A percentile compares a stretch with the other conserved stretches of the same genome.
phyloP scores from a whole-genome alignment of 1,140 invertebrate species.

The Drosophila kepulauana region DNA sequence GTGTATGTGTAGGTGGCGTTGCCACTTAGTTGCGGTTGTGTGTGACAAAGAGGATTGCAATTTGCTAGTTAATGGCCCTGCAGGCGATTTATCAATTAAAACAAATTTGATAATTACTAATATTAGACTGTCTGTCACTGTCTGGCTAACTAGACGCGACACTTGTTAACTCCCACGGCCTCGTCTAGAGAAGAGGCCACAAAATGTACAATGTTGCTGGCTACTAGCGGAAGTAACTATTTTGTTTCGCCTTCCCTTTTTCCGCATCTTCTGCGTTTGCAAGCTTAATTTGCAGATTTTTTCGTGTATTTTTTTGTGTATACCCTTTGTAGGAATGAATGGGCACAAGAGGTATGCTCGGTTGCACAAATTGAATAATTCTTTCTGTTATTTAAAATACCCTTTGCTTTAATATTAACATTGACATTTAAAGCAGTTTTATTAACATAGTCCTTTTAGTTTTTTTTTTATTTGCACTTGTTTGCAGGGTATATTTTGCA shows the following conservation, averaged over 20 bases:
- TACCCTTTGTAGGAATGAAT: constrained; percentile 14
- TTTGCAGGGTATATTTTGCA: constrained; percentile 16
- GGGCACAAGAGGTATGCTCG: neutral
- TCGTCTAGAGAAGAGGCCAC: constrained; percentile 9
- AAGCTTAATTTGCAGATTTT: constrained; percentile 64
- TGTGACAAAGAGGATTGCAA: constrained; percentile 7
- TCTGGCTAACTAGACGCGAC: constrained; percentile 47
- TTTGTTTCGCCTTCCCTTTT: constrained; percentile 61
- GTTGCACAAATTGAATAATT: neutral
- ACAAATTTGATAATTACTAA: constrained; percentile 75
- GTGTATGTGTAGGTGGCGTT: constrained; percentile 32
- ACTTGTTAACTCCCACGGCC: constrained; percentile 48
- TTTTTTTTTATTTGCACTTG: neutral
- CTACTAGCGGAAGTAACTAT: constrained; percentile 70
- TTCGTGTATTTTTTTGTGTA: constrained; percentile 15
- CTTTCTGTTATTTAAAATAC: neutral
- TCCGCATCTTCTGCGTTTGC: constrained; percentile 31
- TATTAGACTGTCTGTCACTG: constrained; percentile 47
- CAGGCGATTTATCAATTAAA: constrained; percentile 68
- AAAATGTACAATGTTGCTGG: constrained; percentile 18
- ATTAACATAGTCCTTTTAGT: neutral
- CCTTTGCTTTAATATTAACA: neutral
- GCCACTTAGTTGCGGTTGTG: constrained; percentile 38
- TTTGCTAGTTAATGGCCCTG: constrained; percentile 30
- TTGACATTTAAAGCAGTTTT: neutral